These are phyloP conservation scores for Meghimatium bilineatum DNA, from an alignment of 2,888 invertebrate genomes.

Conservation along the genomic window DNA sequence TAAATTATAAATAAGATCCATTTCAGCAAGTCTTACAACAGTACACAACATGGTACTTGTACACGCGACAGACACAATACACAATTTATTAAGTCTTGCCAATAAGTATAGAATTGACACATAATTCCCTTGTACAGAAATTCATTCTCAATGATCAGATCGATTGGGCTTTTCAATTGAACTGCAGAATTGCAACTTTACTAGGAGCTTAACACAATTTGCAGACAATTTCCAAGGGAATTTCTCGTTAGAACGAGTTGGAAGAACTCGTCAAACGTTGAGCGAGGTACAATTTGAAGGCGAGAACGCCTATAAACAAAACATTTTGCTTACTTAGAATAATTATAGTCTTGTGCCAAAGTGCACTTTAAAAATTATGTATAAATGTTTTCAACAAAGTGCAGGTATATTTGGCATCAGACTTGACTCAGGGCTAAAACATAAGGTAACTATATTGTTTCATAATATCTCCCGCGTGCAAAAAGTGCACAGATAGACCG, in stretches of 20 bases:
- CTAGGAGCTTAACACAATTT: background rate
- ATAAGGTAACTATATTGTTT: too few species aligned
- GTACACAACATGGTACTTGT: background rate
- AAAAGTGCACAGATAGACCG: too few species aligned
- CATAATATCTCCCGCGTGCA: too few species aligned
- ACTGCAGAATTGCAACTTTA: background rate
- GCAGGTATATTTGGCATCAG: too few species aligned
- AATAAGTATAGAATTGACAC: background rate
- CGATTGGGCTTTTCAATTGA: conserved; percentile 6
- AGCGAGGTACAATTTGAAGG: background rate
- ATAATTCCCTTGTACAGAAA: background rate
- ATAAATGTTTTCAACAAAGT: too few species aligned
- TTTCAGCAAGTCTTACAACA: too few species aligned
- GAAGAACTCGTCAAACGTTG: background rate
- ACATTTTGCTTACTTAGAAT: too few species aligned
- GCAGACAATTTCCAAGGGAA: conserved; percentile 6
- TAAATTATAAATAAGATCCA: too few species aligned
- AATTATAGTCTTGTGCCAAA: too few species aligned
- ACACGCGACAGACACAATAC: background rate
- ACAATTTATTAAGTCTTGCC: background rate
- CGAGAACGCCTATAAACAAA: background rate
- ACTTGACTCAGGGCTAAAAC: too few species aligned
- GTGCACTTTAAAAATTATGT: too few species aligned
- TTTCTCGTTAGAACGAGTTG: background rate
- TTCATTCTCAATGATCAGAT: background rate